Base-by-base conservation (phyloP, 2,113 vertebrate species). In the Melanerpes formicivorus region DNA sequence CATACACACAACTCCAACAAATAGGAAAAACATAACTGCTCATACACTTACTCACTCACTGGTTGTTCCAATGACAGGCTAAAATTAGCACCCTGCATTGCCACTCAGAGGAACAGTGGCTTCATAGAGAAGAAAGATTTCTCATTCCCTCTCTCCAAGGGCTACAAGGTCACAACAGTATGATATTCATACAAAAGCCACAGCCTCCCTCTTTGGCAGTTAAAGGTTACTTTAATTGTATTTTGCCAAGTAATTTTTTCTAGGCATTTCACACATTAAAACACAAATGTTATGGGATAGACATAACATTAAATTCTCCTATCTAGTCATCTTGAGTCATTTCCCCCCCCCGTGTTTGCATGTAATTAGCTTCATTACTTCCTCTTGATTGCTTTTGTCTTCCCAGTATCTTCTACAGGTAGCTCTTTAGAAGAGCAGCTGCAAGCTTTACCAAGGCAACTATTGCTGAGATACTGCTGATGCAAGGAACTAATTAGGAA, bases 31-130 rank as follows among this genome's bases (percentile, higher is more conserved):
- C 1, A 0, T 34, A 27, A 59, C 18, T 15, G 60, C 64, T 58
- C 40, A 48, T 73, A 48, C 1, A 77, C 25, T 80, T 72, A 72
- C 70, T 87, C 81, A 66, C 40, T 54, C 81, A 66, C 40, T 54
- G 12, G 16, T 40, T 93, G 30, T 62, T 93, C 69, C 56, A 62
- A 86, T n/a, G n/a, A 65, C 32, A 44, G 15, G 12, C 29, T 91
- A 93, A 85, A 93, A 90, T 87, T 72, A 89, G 81, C 37, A 83
- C n/a, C 56, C 34, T 63, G 65, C n/a, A 77, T 15, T 78, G 46
- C 37, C 0, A 0, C 66, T 78, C 74, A 69, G 15, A 91, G 70
- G 25, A 93, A 90, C 50, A 65, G 44, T 4, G 11, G 34, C 63
- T 3, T 71, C 37, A 71, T 15, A 54, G 27, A 67, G 29, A 87